Evolutionary conservation across 2,888 invertebrate species (phyloP).

Genomic region (Tupiocoris notatus): DNA sequence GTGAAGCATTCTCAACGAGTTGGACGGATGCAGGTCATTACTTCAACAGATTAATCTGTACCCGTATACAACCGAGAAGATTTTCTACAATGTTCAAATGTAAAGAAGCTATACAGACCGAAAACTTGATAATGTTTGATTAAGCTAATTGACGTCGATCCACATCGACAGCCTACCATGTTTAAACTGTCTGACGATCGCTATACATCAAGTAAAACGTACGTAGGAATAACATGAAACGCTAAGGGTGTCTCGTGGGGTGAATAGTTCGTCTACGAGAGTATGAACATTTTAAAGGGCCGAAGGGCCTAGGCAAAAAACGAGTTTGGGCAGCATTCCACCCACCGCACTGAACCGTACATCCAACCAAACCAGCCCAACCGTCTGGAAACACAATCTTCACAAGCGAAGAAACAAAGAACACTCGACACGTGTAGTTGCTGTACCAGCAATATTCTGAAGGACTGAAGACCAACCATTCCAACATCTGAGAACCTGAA

Average conservation of each 20-base stretch:
- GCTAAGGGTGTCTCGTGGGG: too few relatives aligned
- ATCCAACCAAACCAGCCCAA: background rate
- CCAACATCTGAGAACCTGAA: too few relatives aligned
- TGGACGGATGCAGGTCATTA: background rate
- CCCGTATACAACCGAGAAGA: background rate
- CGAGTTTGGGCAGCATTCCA: background rate
- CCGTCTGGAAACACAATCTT: background rate
- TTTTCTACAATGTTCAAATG: too few relatives aligned
- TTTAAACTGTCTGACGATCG: too few relatives aligned
- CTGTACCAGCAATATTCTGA: too few relatives aligned
- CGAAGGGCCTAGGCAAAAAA: background rate
- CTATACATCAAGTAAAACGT: too few relatives aligned
- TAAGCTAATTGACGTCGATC: too few relatives aligned
- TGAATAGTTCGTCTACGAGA: background rate
- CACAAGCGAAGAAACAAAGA: background rate
- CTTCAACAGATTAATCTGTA: background rate
- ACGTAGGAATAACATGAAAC: too few relatives aligned
- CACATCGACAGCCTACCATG: too few relatives aligned
- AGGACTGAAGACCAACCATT: too few relatives aligned
- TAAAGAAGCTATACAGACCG: too few relatives aligned
- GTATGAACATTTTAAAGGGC: background rate
- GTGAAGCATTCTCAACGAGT: background rate
- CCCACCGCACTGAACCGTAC: background rate
- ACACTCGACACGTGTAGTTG: background rate
- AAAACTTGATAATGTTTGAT: too few relatives aligned